Evolutionary conservation across 2,888 invertebrate genomes (phyloP).

Genomic region (Crocallis elinguaria): DNA sequence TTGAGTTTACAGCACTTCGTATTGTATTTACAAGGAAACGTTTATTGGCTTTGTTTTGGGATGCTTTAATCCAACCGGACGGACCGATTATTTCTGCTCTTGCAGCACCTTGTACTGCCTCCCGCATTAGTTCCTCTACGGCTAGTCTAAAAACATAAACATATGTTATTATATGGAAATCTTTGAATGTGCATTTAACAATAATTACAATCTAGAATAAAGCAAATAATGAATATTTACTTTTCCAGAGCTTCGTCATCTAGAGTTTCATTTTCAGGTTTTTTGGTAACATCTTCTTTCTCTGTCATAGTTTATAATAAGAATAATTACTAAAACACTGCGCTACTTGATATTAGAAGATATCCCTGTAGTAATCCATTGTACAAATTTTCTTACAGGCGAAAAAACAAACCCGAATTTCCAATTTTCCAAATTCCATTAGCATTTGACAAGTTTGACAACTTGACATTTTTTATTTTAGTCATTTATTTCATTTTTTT

Average conservation of each 20-base stretch:
- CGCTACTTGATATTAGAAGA: constrained; percentile 24
- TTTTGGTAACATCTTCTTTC: constrained; percentile 73
- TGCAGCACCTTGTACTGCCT: constrained; percentile 85
- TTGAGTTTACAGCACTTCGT: constrained; percentile 74
- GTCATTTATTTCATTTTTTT: background rate
- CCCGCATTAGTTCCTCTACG: constrained; percentile 84
- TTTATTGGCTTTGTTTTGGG: constrained; percentile 80
- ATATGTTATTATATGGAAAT: background rate
- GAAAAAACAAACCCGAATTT: constrained; percentile 62
- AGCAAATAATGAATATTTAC: constrained; percentile 54
- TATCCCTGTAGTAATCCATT: constrained; percentile 51
- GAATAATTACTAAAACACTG: constrained; percentile 25
- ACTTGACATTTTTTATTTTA: background rate
- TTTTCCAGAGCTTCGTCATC: constrained; percentile 80
- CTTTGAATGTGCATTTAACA: background rate
- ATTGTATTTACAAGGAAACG: constrained; percentile 80
- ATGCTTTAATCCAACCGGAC: constrained; percentile 84
- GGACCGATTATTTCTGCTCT: constrained; percentile 86
- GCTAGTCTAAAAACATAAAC: constrained; percentile 72
- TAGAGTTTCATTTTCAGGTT: constrained; percentile 73
- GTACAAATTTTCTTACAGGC: constrained; percentile 41
- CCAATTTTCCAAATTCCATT: too few species aligned
- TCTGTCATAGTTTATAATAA: constrained; percentile 78
- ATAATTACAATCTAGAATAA: background rate
- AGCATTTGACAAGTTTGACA: constrained; percentile 14